Conservation (phyloP, 30 jellyfish, hydroid and myxozoan species). For the Catostylus mosaicus region DNA sequence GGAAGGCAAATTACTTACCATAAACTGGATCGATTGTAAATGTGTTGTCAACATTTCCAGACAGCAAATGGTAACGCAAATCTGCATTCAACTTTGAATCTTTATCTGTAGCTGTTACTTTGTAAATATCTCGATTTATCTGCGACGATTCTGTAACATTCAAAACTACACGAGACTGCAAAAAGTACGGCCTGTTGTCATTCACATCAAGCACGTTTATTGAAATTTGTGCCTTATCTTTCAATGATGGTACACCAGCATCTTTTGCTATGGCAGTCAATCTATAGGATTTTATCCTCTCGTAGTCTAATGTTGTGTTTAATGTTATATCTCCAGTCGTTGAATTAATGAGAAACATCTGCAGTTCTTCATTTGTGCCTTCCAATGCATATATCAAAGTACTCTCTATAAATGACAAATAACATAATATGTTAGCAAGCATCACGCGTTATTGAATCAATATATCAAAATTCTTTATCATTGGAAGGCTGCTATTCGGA, state of each 20-base stretch:
- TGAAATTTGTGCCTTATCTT: slow-evolving; percentile 65
- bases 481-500: no score
- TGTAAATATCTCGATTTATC: slow-evolving; percentile 41
- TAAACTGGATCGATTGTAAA: slow-evolving; percentile 75
- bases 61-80: slow-evolving; percentile 59
- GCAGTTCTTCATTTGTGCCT: slow-evolving; percentile 4
- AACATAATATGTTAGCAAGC: no score
- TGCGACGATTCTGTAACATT: slow-evolving; percentile 72
- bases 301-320: slow-evolving; percentile 75
- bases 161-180: slow-evolving; percentile 16
- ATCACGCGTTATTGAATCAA: no score
- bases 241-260: slow-evolving; percentile 68
- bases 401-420: slow-evolving; percentile 28
- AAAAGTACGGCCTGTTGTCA: slow-evolving; percentile 82
- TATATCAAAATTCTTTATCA: no score
- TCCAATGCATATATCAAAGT: slow-evolving; percentile 38
- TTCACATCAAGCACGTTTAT: slow-evolving; percentile 84
- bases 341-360: slow-evolving; percentile 51
- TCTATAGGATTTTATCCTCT: slow-evolving; percentile 44
- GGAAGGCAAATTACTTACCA: slow-evolving; percentile 50
- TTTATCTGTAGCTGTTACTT: slow-evolving; percentile 76
- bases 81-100: slow-evolving; percentile 78
- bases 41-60: slow-evolving; percentile 77
- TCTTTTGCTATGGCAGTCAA: slow-evolving; percentile 81
- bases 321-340: slow-evolving; percentile 69